These are phyloP conservation scores for Baronia brevicornis DNA, from an alignment of 2,888 invertebrate genomes.

Conservation along the genomic window DNA sequence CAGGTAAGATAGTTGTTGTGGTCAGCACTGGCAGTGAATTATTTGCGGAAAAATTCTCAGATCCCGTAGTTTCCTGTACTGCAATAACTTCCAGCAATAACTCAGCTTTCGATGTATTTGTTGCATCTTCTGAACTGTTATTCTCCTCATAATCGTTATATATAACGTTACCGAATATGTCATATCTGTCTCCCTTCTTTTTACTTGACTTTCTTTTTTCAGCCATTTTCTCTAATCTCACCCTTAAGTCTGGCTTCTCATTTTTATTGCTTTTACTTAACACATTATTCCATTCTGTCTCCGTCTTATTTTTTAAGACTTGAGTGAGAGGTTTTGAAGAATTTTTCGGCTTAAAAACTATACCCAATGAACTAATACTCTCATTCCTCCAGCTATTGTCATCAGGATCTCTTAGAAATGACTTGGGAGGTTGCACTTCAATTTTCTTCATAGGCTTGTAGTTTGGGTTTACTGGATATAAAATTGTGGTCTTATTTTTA, in stretches of 20 bases:
- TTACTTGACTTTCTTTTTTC: slow-evolving; percentile 58
- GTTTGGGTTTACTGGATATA: slow-evolving; percentile 50
- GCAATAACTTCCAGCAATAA: too few species aligned
- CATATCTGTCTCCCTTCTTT: too few species aligned
- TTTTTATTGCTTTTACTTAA: slow-evolving; percentile 41
- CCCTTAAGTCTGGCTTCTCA: slow-evolving; percentile 47
- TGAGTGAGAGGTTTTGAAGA: slow-evolving; percentile 62
- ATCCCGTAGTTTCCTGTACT: too few species aligned
- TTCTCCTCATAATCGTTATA: slow-evolving; percentile 56
- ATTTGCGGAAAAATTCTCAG: too few species aligned
- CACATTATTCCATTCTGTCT: slow-evolving; percentile 42
- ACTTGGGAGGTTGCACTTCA: slow-evolving; percentile 51
- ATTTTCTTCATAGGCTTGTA: slow-evolving; percentile 63
- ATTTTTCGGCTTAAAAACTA: slow-evolving; percentile 66
- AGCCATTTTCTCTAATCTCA: slow-evolving; percentile 58
- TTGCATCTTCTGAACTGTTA: slow-evolving; percentile 33
- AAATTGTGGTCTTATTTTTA: slow-evolving; percentile 31
- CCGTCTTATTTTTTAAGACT: slow-evolving; percentile 65
- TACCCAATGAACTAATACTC: slow-evolving; percentile 62
- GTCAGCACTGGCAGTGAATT: too few species aligned
- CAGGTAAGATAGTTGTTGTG: slow-evolving; percentile 11
- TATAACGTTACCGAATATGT: slow-evolving; percentile 45
- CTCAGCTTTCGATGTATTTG: slow-evolving; percentile 20
- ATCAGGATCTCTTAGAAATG: slow-evolving; percentile 54
- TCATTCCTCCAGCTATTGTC: slow-evolving; percentile 70